These are phyloP conservation scores for Pristionchus fissidentatus DNA, from an alignment of 2,888 invertebrate species.

Conservation along the genomic window DNA sequence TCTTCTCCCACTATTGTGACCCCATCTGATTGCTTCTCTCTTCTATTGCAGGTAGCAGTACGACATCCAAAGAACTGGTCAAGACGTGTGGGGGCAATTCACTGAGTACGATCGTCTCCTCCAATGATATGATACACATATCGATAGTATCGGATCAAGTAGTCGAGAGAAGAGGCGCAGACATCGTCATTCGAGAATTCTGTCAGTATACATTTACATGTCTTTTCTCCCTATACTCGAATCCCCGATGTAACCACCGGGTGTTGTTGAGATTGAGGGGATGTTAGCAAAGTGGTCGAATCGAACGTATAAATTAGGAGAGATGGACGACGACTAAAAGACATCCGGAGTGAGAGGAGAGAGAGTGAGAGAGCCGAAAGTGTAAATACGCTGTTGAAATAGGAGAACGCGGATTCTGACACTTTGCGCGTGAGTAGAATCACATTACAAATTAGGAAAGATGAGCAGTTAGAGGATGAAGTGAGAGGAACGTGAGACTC, in stretches of 20 bases:
- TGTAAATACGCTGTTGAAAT: conserved; percentile 6
- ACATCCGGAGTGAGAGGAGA: conserved; percentile 10
- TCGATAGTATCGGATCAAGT: conserved; percentile 13
- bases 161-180: conserved; percentile 40
- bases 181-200: conserved; percentile 32
- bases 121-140: conserved; percentile 26
- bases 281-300: neutral
- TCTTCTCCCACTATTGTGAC: conserved; percentile 7
- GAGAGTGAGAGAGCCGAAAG: neutral
- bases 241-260: conserved; percentile 6
- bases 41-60: conserved; percentile 39
- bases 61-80: conserved; percentile 37
- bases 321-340: neutral
- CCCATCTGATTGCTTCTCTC: neutral
- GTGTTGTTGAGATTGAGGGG: conserved; percentile 6
- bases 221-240: neutral
- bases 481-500: too few species aligned
- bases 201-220: conserved; percentile 29
- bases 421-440: neutral
- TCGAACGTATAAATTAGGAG: neutral
- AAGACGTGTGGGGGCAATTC: conserved; percentile 17
- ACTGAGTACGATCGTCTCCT: neutral
- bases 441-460: conserved; percentile 14
- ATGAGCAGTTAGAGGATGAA: neutral
- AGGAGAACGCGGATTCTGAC: neutral